Base-by-base conservation (phyloP, 30 jellyfish, hydroid and myxozoan genomes). In the Catostylus mosaicus region DNA sequence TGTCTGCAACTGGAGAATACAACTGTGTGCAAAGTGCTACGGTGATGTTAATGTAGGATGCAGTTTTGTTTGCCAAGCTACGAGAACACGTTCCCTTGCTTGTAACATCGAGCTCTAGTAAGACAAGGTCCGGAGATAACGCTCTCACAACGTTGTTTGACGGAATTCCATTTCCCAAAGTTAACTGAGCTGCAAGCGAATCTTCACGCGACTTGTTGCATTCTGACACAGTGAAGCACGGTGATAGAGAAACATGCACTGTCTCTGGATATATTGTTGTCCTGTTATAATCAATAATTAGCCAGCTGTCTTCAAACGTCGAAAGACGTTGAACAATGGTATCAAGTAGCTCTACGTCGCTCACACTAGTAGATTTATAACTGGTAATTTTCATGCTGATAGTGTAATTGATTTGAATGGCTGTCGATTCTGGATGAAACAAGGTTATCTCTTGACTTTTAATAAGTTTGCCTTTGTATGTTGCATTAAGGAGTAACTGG, bases 21-120 rank as follows among this genome's bases (percentile, higher is more conserved):
- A 81, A 61, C 31, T 57, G 38, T 34, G 77, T 81, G 84, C 91
- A 81, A n/a, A 81, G 84, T 30, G 84, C 27, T 12, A 81, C 91
- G 5, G 77, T 51, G 12, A 81, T 23, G 23, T 45, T 35, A 1
- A 81, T 31, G 71, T 22, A 26, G 3, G 38, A n/a, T 8, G 14
- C 20, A 3, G 24, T 16, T 50, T 50, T 50, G 19, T 34, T 23
- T 32, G 47, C 32, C n/a, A 19, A 26, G 52, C 67, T 51, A 26
- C 40, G 29, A 26, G 4, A 3, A 32, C 91, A 81, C 9, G 77
- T 12, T 9, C 77, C 77, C 9, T 35, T 67, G 60, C 33, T 32
- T 33, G 62, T 50, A 14, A 52, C 91, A 6, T 5, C 24, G 14
- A 81, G 60, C 19, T 54, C 46, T 59, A 43, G 30, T 26, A 81